Evolutionary conservation across 2,113 vertebrate species (phyloP).

Genomic region (Oplegnathus fasciatus): DNA sequence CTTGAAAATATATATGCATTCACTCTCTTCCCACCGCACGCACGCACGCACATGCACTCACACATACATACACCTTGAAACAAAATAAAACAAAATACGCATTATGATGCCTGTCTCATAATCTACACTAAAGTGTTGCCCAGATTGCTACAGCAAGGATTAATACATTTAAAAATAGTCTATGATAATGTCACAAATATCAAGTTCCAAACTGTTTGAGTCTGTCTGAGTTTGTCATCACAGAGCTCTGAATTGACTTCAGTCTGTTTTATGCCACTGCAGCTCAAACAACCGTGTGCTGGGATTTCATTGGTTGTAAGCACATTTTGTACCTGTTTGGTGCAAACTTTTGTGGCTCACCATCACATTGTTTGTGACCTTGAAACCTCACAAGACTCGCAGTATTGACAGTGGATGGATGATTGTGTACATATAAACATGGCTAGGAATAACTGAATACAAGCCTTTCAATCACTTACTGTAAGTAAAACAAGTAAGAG

Average conservation of each 20-base stretch:
- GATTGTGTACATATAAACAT: slow-evolving; percentile 28
- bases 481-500: not conserved
- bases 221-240: not conserved
- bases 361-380: not conserved
- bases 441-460: not conserved
- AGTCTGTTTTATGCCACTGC: not conserved
- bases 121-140: not conserved
- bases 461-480: not conserved
- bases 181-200: not conserved
- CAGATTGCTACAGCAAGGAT: not conserved
- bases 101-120: slow-evolving; percentile 1
- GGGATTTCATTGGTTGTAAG: not conserved
- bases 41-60: not conserved
- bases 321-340: not conserved
- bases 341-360: not conserved
- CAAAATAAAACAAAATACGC: not conserved
- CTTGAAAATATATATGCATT: not conserved
- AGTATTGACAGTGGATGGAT: not conserved
- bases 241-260: not conserved
- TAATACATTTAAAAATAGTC: not conserved
- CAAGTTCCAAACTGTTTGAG: not conserved
- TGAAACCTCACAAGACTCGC: not conserved
- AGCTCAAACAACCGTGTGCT: not conserved
- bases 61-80: not conserved
- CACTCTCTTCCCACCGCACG: not conserved